phyloP scores from a whole-genome alignment of 2,888 invertebrate genomes.

The Desoria tigrina region DNA sequence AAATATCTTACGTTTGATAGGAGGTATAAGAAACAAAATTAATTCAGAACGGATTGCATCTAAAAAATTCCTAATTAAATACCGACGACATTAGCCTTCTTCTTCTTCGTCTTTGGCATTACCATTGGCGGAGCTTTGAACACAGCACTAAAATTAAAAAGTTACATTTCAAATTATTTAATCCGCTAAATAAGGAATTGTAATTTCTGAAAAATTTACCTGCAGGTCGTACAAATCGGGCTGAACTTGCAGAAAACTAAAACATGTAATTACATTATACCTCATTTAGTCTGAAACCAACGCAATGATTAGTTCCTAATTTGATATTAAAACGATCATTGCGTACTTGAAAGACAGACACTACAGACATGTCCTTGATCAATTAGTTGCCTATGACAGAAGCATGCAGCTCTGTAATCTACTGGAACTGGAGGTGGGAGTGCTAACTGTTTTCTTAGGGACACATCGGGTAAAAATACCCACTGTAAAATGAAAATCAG shows the following conservation, averaged over 20 bases:
- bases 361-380: constrained; percentile 98
- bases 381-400: constrained; percentile 92
- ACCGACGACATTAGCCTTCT: constrained; percentile 61
- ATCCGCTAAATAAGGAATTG: no score
- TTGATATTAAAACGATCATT: background rate
- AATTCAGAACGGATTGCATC: no score
- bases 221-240: constrained; percentile 96
- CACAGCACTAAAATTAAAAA: constrained; percentile 69
- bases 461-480: constrained; percentile 88
- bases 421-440: constrained; percentile 87
- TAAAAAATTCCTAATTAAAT: no score
- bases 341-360: constrained; percentile 88
- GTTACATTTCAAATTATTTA: constrained; percentile 9
- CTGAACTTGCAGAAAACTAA: constrained; percentile 95
- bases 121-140: constrained; percentile 85
- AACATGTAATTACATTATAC: constrained; percentile 57
- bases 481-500: constrained; percentile 70
- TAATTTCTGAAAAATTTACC: constrained; percentile 66
- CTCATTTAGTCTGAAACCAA: no score
- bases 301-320: background rate
- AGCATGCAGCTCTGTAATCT: constrained; percentile 95
- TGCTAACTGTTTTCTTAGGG: constrained; percentile 76
- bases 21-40: no score
- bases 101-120: constrained; percentile 77
- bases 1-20: no score